Base-by-base conservation (phyloP, 1,140 invertebrate genomes). In the Plutomurus gul region DNA sequence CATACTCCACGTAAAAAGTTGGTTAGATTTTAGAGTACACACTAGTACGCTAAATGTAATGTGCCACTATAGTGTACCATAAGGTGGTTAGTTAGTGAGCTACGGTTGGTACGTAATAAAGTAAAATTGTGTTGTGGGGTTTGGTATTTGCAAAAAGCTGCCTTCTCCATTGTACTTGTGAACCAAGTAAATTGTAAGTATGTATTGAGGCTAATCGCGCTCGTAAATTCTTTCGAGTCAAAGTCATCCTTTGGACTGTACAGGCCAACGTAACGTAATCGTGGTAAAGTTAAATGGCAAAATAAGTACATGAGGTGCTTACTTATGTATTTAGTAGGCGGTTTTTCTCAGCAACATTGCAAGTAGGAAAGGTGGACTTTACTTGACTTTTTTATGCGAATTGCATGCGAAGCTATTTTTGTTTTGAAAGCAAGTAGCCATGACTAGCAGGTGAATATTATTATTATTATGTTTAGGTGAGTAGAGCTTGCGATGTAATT, bases 121-220 rank as follows among this genome's bases (percentile, higher is more conserved):
- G n/a, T n/a, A n/a, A n/a, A n/a, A n/a, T n/a, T n/a, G n/a, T n/a
- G n/a, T n/a, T n/a, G n/a, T n/a, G n/a, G n/a, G n/a, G n/a, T n/a
- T n/a, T n/a, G n/a, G n/a, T n/a, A n/a, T n/a, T n/a, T n/a, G n/a
- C n/a, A n/a, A n/a, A n/a, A n/a, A n/a, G n/a, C n/a, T n/a, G n/a
- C 20, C 8, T 49, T n/a, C 46, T 20, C 51, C 25, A 60, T 60
- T 65, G n/a, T n/a, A n/a, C n/a, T n/a, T n/a, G n/a, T n/a, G n/a
- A n/a, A n/a, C n/a, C n/a, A n/a, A n/a, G n/a, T n/a, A n/a, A n/a
- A n/a, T n/a, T n/a, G 56, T 65, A 36, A 65, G 56, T 65, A 65
- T 65, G 56, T 65, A 65, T 65, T 65, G 56, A 65, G 56, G 56
- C 56, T 65, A 65, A 65, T 65, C 56, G 56, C 56, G 56, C 56